Percentiles rank a stretch among this genome's conserved stretches.
These are phyloP conservation scores for Meganola albula DNA, from an alignment of 2,888 invertebrate species.

Conservation along the genomic window DNA sequence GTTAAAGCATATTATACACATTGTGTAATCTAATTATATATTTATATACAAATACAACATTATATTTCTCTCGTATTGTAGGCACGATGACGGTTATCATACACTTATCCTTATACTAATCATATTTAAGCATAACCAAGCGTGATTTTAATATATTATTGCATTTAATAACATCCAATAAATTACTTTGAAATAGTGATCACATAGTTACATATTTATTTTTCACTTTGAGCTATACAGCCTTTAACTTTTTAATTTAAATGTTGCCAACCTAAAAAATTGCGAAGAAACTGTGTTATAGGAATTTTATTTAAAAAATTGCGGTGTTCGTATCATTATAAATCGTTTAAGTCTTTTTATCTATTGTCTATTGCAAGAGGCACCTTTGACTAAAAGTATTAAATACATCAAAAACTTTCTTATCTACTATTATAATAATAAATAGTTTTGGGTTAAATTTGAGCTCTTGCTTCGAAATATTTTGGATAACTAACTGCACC, in stretches of 20 bases:
- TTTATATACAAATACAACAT: slow-evolving; percentile 24
- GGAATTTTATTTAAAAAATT: slow-evolving; percentile 1
- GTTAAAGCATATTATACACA: neutral
- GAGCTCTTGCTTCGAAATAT: slow-evolving; percentile 30
- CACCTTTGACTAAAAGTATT: slow-evolving; percentile 29
- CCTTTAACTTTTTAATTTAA: neutral
- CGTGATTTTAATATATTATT: slow-evolving; percentile 13
- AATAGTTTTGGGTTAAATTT: slow-evolving; percentile 36
- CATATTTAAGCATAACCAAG: slow-evolving; percentile 10
- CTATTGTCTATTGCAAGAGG: slow-evolving; percentile 32
- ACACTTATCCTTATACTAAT: slow-evolving; percentile 16
- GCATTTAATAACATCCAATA: slow-evolving; percentile 22
- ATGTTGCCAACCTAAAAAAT: neutral
- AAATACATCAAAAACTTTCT: slow-evolving; percentile 31
- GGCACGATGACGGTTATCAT: slow-evolving; percentile 30
- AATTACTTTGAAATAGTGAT: slow-evolving; percentile 8
- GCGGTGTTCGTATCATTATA: slow-evolving; percentile 1
- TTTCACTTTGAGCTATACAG: neutral
- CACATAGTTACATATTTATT: slow-evolving; percentile 6
- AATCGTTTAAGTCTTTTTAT: slow-evolving; percentile 22
- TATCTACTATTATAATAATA: slow-evolving; percentile 29
- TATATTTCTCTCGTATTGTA: slow-evolving; percentile 21
- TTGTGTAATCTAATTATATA: slow-evolving; percentile 7
- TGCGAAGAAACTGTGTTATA: neutral
- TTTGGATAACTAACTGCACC: slow-evolving; percentile 22